A percentile compares a stretch with the other conserved stretches of the same genome.
Evolutionary conservation across 1,140 invertebrate species (phyloP).

Genomic region (Melipona quadrifasciata): DNA sequence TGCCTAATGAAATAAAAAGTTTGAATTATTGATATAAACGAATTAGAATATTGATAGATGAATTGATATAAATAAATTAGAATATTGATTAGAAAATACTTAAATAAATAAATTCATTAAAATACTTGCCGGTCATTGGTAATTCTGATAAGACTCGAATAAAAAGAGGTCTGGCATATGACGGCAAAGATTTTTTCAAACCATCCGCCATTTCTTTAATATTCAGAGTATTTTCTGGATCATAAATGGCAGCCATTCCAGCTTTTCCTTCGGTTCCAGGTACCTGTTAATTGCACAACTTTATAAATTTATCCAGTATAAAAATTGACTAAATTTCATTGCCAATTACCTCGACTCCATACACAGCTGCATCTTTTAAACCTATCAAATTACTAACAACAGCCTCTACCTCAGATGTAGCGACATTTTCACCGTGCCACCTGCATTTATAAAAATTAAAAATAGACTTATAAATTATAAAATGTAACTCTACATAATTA

Average conservation of each 20-base stretch:
- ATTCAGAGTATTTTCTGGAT: slow-evolving; percentile 87
- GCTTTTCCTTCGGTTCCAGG: slow-evolving; percentile 94
- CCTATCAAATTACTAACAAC: slow-evolving; percentile 92
- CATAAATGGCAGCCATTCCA: slow-evolving; percentile 97
- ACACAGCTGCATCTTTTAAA: slow-evolving; percentile 88
- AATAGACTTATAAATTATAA: no score
- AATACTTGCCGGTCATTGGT: slow-evolving; percentile 88
- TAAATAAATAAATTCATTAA: background rate
- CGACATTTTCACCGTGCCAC: slow-evolving; percentile 97
- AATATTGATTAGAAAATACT: background rate
- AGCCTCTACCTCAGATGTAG: slow-evolving; percentile 97
- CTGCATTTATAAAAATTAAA: slow-evolving; percentile 76
- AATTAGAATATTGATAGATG: no score
- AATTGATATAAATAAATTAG: background rate
- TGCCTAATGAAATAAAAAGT: slow-evolving; percentile 82
- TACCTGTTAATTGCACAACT: slow-evolving; percentile 81
- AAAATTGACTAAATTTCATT: background rate
- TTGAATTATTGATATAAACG: background rate
- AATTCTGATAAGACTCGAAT: slow-evolving; percentile 90
- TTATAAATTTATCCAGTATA: background rate
- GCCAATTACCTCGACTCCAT: slow-evolving; percentile 91
- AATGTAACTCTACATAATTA: no score
- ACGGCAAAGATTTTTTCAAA: slow-evolving; percentile 87
- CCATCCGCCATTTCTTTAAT: slow-evolving; percentile 84
- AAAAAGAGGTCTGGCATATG: slow-evolving; percentile 94